A percentile compares a stretch with the other conserved stretches of the same genome.
Conservation (phyloP, 1,140 invertebrate species). For the Papilio glaucus region DNA sequence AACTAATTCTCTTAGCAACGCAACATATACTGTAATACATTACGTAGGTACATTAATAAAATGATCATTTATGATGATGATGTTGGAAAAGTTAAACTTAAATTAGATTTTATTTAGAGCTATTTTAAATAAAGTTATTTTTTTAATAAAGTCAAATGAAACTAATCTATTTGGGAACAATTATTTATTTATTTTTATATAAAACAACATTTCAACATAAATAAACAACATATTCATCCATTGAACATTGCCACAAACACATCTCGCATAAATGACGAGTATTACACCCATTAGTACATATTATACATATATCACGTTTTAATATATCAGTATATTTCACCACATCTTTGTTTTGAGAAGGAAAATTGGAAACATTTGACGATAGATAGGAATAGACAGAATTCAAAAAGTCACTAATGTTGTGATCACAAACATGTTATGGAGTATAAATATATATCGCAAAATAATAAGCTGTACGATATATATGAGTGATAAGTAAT, state of each 20-base stretch:
- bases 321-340: constrained; percentile 20
- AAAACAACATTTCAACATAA: constrained; percentile 74
- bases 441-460: not conserved
- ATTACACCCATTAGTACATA: constrained; percentile 35
- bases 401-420: not conserved
- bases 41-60: too few relatives aligned
- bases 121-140: too few relatives aligned
- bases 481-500: not conserved
- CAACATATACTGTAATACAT: too few relatives aligned
- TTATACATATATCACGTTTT: constrained; percentile 37
- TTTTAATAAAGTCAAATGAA: constrained; percentile 19
- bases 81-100: too few relatives aligned
- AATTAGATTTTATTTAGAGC: too few relatives aligned
- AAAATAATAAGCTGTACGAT: not conserved
- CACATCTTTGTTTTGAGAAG: not conserved
- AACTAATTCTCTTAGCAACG: not conserved
- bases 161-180: constrained; percentile 52
- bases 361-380: not conserved
- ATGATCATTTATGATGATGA: too few relatives aligned
- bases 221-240: constrained; percentile 54
- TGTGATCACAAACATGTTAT: not conserved
- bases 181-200: constrained; percentile 61
- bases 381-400: not conserved
- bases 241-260: constrained; percentile 56
- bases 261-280: constrained; percentile 36